These are phyloP conservation scores for Xenopus borealis DNA, from an alignment of 2,113 vertebrate genomes.

Conservation along the genomic window DNA sequence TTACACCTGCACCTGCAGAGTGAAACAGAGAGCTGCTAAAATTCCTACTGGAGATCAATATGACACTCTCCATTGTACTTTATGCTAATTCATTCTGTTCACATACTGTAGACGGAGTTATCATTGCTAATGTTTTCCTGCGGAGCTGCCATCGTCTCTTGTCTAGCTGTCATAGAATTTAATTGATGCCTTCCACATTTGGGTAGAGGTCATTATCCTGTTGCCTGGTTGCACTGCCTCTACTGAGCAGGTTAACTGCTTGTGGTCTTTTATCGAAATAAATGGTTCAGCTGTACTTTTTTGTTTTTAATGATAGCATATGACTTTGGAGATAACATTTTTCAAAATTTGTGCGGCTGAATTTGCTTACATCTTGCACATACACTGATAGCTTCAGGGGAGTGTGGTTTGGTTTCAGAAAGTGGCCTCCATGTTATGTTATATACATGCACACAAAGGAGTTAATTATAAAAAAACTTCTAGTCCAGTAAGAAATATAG, in stretches of 20 bases:
- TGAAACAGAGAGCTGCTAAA: constrained; percentile 55
- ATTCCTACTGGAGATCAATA: constrained; percentile 53
- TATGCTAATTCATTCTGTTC: constrained; percentile 58
- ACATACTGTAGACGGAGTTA: constrained; percentile 55
- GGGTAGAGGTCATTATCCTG: constrained; percentile 69
- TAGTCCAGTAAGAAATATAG: no score
- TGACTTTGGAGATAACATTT: constrained; percentile 53
- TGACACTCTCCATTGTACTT: constrained; percentile 53
- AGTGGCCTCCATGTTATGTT: no score
- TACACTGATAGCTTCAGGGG: constrained; percentile 35
- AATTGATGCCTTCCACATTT: constrained; percentile 69
- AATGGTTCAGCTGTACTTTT: constrained; percentile 60
- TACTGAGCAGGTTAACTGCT: constrained; percentile 73
- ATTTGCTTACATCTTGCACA: constrained; percentile 48
- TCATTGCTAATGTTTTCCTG: constrained; percentile 67
- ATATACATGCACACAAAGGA: no score
- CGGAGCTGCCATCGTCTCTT: constrained; percentile 61
- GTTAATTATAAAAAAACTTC: no score
- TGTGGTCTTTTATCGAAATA: constrained; percentile 71
- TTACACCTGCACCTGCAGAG: constrained; percentile 50
- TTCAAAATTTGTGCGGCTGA: constrained; percentile 5
- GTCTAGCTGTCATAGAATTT: constrained; percentile 62
- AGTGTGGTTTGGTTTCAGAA: neutral
- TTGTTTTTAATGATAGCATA: constrained; percentile 53
- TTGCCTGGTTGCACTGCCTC: constrained; percentile 62